Percentiles rank a stretch among this genome's conserved stretches.
phyloP scores from a whole-genome alignment of 1,140 invertebrate species.

The Trinorchestia longiramus region DNA sequence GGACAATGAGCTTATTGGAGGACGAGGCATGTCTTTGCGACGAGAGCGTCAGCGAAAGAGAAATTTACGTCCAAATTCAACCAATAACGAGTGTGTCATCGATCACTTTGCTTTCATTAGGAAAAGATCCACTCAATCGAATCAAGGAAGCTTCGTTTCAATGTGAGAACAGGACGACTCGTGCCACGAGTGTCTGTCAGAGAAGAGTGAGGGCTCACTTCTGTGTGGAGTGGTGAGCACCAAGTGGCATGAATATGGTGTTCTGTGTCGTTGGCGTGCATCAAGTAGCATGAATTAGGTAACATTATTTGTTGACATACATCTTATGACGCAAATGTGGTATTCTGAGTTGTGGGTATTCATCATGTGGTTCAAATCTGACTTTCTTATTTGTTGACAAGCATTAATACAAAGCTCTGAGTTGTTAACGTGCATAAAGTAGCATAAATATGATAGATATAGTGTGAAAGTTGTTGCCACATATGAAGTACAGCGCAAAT shows the following conservation, averaged over 20 bases:
- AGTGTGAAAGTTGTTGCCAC: no score
- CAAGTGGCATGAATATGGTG: no score
- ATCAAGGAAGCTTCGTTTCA: neutral
- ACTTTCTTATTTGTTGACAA: neutral
- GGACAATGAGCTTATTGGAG: constrained; percentile 37
- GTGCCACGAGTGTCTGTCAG: neutral
- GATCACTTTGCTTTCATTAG: neutral
- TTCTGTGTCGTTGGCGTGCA: neutral
- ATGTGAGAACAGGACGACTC: neutral
- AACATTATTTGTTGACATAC: neutral
- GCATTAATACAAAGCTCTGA: no score
- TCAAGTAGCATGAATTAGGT: neutral
- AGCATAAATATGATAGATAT: no score
- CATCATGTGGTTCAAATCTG: neutral
- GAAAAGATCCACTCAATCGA: neutral
- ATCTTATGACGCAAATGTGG: neutral
- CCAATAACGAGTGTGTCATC: neutral
- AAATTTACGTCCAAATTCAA: neutral
- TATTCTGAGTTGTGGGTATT: neutral
- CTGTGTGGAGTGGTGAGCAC: neutral
- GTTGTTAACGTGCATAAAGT: no score
- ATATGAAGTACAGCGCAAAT: no score
- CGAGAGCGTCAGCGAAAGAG: neutral
- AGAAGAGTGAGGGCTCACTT: neutral
- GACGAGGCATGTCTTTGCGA: neutral